These are phyloP conservation scores for Condylura cristata DNA, from an alignment of 2,113 vertebrate species.

Conservation along the genomic window DNA sequence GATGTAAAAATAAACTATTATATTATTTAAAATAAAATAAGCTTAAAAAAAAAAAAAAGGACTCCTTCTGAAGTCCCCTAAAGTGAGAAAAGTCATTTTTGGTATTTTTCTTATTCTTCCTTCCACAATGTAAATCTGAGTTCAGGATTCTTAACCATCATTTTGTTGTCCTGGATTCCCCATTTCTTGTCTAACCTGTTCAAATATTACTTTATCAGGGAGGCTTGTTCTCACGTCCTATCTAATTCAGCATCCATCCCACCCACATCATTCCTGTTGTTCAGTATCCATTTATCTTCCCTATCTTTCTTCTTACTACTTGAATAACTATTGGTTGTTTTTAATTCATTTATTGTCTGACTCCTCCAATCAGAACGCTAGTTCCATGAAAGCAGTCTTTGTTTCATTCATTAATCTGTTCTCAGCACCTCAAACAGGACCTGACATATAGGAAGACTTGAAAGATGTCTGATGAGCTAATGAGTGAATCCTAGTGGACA, in stretches of 20 bases:
- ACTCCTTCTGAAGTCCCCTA: neutral
- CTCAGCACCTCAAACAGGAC: neutral
- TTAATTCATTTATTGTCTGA: neutral
- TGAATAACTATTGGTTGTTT: neutral
- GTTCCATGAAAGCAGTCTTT: neutral
- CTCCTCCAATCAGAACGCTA: neutral
- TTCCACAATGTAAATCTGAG: neutral
- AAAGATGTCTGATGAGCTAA: neutral
- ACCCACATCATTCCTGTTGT: neutral
- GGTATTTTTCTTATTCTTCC: neutral
- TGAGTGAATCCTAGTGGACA: neutral
- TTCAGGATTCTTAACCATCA: neutral
- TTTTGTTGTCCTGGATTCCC: neutral
- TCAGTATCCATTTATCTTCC: neutral
- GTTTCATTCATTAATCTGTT: neutral
- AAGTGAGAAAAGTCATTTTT: neutral
- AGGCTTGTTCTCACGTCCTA: neutral
- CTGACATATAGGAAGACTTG: neutral
- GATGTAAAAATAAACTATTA: too few species aligned
- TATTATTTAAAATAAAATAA: too few species aligned
- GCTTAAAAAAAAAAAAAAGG: too few species aligned
- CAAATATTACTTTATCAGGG: neutral
- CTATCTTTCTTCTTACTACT: neutral
- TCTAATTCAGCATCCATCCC: neutral
- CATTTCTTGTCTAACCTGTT: neutral